Evolutionary conservation across 2,113 vertebrate species (phyloP), one percentile per base, ranked within the genome.

Genomic region (Gadus chalcogrammus): DNA sequence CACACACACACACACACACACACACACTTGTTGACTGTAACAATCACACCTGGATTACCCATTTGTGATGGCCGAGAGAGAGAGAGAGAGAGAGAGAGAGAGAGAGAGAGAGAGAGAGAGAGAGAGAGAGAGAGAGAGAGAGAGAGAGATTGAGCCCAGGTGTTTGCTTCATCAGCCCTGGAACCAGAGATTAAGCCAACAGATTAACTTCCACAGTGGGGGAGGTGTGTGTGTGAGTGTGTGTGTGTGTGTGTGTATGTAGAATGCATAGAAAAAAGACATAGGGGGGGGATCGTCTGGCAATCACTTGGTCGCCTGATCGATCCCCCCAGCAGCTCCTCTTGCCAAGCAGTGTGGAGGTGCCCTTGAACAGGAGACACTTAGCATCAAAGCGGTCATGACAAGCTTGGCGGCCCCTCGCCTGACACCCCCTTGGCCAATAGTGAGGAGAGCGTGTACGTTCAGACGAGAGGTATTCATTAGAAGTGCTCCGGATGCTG

Each of bases 121-220:
- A 65, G 16, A 28, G 22, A 63, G 61, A 28, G 61, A 63, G 61
- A 63, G 20, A 42, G 24, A 48, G 16, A 63, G 20, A 63, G 62
- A 69, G 74, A 83, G 84, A 72, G 85, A 85, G 80, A 85, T 79
- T 76, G 42, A 27, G 76, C 84, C 88, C 88, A 88, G 84, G 85
- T 89, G 88, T 87, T 82, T 85, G 84, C 74, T 84, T 77, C 78
- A 74, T 84, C 85, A 81, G 78, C 84, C 81, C 83, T 86, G 82
- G 77, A 88, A 88, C 86, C 78, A 73, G 77, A 72, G 83, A 88
- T 90, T 79, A 89, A 88, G 86, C 31, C 31, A 31, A 31, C 31
- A 31, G 31, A 31, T 31, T 31, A 31, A 31, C 31, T 31, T 31
- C 31, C 31, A 31, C 31, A 31, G 31, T 31, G 31, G 31, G 31